Evolutionary conservation across 1,140 invertebrate genomes (phyloP).

Genomic region (Brachionus rotundiformis): DNA sequence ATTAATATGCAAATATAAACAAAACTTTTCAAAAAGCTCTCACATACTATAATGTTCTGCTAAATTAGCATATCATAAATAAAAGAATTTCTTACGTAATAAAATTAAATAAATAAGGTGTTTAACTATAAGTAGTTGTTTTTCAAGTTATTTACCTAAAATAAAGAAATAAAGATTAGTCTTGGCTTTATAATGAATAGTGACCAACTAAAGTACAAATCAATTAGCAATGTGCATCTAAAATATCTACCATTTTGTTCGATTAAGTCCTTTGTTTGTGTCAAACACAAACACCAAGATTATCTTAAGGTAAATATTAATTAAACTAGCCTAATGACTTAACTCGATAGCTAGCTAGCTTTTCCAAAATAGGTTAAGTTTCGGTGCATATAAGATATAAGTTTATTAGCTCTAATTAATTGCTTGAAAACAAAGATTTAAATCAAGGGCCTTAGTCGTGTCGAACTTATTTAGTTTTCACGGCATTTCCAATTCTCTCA

Average conservation of each 20-base stretch:
- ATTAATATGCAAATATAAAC: not conserved
- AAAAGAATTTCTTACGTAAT: not conserved
- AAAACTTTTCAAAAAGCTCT: not conserved
- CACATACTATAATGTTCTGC: not conserved
- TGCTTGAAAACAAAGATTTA: constrained; percentile 2
- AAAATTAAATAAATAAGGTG: not conserved
- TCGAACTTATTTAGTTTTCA: not conserved
- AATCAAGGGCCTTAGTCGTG: constrained; percentile 5
- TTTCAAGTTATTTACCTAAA: not conserved
- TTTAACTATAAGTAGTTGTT: not conserved
- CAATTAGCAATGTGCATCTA: not conserved
- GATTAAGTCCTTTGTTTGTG: not conserved
- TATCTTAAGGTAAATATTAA: constrained; percentile 32
- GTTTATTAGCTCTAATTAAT: not conserved
- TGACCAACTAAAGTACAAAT: no score
- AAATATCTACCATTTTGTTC: not conserved
- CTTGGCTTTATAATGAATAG: not conserved
- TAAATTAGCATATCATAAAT: not conserved
- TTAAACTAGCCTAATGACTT: constrained; percentile 21
- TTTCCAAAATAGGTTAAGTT: constrained; percentile 30
- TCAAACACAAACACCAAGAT: not conserved
- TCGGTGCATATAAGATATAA: not conserved
- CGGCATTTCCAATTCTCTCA: constrained; percentile 4
- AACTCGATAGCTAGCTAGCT: not conserved
- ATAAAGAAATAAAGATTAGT: not conserved